phyloP scores from a whole-genome alignment of 2,113 vertebrate genomes.

The Malaclemys terrapin region DNA sequence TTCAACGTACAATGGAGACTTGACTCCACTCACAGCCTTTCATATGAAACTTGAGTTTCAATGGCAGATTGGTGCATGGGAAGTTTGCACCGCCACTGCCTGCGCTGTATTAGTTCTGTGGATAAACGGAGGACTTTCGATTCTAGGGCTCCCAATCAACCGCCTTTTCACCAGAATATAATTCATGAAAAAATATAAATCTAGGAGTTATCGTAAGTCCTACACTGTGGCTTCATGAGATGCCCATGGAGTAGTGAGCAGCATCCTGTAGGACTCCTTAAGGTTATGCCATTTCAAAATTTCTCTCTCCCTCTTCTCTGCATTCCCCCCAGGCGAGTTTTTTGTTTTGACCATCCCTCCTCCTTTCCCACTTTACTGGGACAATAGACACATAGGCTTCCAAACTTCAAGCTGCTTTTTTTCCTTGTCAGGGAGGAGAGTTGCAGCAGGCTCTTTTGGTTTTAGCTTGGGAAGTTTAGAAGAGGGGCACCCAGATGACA shows the following conservation, averaged over 20 bases:
- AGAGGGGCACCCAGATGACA: constrained; percentile 62
- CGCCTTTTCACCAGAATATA: constrained; percentile 1
- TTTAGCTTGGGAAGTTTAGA: constrained; percentile 56
- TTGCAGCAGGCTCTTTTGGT: constrained; percentile 28
- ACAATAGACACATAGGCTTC: constrained; percentile 8
- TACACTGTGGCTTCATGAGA: accelerated
- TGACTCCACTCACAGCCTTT: neutral
- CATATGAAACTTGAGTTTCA: neutral
- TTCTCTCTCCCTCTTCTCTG: neutral
- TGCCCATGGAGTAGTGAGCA: neutral
- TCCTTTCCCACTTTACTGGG: constrained; percentile 10
- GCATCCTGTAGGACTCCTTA: neutral
- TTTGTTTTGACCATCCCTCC: neutral
- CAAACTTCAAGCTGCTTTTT: constrained; percentile 30
- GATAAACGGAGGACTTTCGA: neutral
- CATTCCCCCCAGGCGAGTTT: neutral
- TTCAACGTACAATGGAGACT: neutral
- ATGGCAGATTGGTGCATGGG: constrained; percentile 1
- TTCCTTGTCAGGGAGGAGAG: constrained; percentile 29
- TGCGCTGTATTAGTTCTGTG: neutral
- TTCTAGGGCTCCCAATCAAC: neutral
- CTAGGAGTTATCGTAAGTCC: neutral
- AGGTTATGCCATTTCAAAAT: neutral
- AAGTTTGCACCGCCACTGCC: neutral
- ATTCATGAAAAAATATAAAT: neutral